These are phyloP conservation scores for Rhopilema esculentum DNA, from an alignment of 30 jellyfish, hydroid and myxozoan genomes.

Conservation along the genomic window DNA sequence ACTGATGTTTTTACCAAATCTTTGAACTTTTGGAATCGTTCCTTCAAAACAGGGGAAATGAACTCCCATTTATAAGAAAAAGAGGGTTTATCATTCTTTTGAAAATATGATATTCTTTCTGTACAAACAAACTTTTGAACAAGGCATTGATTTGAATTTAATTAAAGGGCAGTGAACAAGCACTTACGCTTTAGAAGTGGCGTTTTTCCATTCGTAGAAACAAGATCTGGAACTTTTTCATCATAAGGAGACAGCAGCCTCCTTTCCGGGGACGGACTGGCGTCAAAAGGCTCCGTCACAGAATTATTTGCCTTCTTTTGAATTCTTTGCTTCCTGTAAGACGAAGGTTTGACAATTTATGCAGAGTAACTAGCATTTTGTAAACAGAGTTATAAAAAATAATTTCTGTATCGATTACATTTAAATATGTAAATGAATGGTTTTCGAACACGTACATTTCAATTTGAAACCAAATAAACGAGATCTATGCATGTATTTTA, in stretches of 20 bases:
- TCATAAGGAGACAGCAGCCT: constrained; percentile 53
- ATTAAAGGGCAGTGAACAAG: not conserved
- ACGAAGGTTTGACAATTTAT: not conserved
- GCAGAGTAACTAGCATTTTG: too few relatives aligned
- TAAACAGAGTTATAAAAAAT: too few relatives aligned
- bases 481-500: too few relatives aligned
- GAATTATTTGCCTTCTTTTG: constrained; percentile 25
- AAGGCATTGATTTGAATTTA: not conserved
- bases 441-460: too few relatives aligned
- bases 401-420: too few relatives aligned
- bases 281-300: not conserved
- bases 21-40: too few relatives aligned
- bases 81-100: too few relatives aligned
- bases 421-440: too few relatives aligned
- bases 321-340: constrained; percentile 23
- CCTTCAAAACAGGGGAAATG: too few relatives aligned
- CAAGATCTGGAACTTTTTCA: constrained; percentile 69
- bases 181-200: constrained; percentile 30
- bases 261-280: constrained; percentile 48
- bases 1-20: too few relatives aligned
- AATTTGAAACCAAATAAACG: not conserved
- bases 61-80: too few relatives aligned
- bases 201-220: constrained; percentile 62
- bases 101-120: too few relatives aligned
- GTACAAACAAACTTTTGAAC: not conserved